Percentiles rank a stretch among this genome's conserved stretches.
Conservation (phyloP, 2,797 vertebrate genomes). For the Neosilurus hyrtlii region DNA sequence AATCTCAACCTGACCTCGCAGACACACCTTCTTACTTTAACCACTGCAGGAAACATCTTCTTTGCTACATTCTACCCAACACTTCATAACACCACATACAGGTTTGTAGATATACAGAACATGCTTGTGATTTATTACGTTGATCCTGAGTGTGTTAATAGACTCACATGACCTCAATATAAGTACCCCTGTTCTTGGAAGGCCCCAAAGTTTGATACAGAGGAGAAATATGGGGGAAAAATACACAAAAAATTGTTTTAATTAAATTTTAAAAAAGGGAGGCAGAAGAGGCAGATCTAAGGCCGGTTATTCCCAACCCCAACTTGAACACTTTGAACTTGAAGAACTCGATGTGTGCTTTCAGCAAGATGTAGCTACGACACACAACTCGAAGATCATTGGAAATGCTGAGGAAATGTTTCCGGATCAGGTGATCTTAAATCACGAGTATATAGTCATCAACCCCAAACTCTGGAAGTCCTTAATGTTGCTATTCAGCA, state of each 20-base stretch:
- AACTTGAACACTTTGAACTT: no score
- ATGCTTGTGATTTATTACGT: neutral
- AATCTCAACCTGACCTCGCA: slow-evolving; percentile 69
- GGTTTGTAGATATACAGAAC: slow-evolving; percentile 54
- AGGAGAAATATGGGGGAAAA: neutral
- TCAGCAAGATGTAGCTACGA: no score
- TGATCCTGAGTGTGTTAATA: neutral
- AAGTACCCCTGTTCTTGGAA: neutral
- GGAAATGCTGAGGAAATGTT: no score
- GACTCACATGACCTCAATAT: neutral
- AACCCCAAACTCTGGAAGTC: no score
- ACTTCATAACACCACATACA: slow-evolving; percentile 72
- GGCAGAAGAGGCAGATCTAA: no score
- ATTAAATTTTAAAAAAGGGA: no score
- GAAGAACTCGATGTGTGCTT: no score
- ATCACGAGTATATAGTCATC: no score
- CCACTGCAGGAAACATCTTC: slow-evolving; percentile 67
- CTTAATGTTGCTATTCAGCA: no score
- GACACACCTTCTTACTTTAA: slow-evolving; percentile 56
- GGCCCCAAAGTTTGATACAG: neutral
- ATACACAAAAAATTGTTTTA: neutral
- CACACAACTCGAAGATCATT: no score
- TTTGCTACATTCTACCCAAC: slow-evolving; percentile 71
- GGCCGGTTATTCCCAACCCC: no score
- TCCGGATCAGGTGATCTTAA: no score